These are phyloP conservation scores for Euwallacea similis DNA, from an alignment of 1,140 invertebrate species.

Conservation along the genomic window DNA sequence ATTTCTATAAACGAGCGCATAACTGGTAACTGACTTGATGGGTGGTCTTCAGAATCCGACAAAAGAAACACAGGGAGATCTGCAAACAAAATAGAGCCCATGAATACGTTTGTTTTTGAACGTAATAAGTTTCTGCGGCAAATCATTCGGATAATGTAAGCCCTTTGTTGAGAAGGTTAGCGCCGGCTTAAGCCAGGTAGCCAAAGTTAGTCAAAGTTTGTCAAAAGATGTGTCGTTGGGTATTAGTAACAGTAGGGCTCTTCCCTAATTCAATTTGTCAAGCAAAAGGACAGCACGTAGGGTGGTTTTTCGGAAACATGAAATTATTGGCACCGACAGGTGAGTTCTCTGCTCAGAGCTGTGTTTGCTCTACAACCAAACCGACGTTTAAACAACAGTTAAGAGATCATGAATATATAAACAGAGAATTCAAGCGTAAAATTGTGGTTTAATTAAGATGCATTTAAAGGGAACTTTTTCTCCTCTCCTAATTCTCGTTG, in stretches of 20 bases:
- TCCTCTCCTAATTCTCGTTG: conserved; percentile 22
- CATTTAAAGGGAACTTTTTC: conserved; percentile 26
- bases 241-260: conserved; percentile 8
- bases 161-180: conserved; percentile 20
- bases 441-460: conserved; percentile 25
- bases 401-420: conserved; percentile 32
- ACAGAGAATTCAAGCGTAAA: conserved; percentile 23
- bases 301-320: too few species aligned
- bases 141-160: conserved; percentile 31
- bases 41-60: conserved; percentile 28
- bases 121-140: conserved; percentile 24
- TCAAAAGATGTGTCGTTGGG: conserved; percentile 22
- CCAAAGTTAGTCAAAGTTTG: conserved; percentile 19
- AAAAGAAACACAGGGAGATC: conserved; percentile 24
- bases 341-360: too few species aligned
- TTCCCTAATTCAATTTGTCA: not conserved
- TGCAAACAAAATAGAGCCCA: conserved; percentile 21
- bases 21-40: not conserved
- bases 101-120: conserved; percentile 30
- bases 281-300: not conserved
- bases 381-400: conserved; percentile 4
- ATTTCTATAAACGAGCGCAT: not conserved
- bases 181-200: conserved; percentile 30
- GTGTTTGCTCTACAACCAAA: too few species aligned
- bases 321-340: too few species aligned